Conservation (phyloP, 2,888 invertebrate genomes). For the Aproaerema taeniolella region DNA sequence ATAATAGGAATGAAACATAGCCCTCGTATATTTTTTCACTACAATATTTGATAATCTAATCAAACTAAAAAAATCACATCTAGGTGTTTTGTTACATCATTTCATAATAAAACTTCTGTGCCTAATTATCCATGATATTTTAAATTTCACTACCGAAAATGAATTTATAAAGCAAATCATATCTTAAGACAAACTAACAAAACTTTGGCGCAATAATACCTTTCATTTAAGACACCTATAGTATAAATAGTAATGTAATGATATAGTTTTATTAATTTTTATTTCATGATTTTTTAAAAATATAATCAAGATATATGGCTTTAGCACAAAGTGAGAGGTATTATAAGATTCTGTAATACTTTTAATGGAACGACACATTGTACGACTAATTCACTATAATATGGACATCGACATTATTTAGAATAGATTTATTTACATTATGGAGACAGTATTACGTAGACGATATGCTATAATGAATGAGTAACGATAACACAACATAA, state of each 20-base stretch:
- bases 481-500: no score
- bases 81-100: background rate
- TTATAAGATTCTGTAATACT: conserved; percentile 8
- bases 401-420: background rate
- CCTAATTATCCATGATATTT: background rate
- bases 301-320: background rate
- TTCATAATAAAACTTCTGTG: background rate
- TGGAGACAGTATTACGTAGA: no score
- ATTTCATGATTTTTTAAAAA: background rate
- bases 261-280: no score
- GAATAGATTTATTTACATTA: no score
- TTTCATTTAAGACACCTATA: no score
- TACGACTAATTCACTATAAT: background rate
- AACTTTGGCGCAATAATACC: conserved; percentile 13
- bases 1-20: conserved; percentile 27
- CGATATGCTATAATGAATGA: no score
- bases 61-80: background rate
- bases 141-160: background rate
- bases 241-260: no score
- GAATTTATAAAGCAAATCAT: background rate
- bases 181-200: background rate
- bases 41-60: background rate
- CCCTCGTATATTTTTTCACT: conserved; percentile 5
- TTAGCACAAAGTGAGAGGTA: conserved; percentile 10
- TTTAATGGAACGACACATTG: conserved; percentile 1